phyloP scores from a whole-genome alignment of 23 tunicate genomes.

The Diplosoma virens region DNA sequence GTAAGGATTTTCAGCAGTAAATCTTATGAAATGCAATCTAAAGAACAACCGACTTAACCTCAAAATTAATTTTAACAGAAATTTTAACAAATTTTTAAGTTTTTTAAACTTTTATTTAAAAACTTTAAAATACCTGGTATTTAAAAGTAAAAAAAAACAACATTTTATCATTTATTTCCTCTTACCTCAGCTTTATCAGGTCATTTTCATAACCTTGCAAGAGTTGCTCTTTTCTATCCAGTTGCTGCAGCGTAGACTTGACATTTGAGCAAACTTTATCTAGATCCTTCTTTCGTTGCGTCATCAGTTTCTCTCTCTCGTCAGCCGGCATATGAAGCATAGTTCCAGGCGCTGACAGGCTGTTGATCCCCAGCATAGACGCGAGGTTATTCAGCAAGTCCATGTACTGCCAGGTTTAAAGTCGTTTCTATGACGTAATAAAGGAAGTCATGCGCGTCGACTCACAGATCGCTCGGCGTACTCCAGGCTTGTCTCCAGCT shows the following conservation, averaged over 20 bases:
- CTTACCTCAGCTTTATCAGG: conserved; percentile 58
- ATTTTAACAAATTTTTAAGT: too few species aligned
- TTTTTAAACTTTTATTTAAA: too few species aligned
- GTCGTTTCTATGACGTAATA: not conserved
- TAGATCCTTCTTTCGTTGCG: conserved; percentile 47
- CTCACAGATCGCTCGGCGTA: conserved; percentile 56
- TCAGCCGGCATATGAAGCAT: conserved; percentile 63
- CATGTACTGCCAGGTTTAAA: conserved; percentile 40
- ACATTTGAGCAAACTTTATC: conserved; percentile 41
- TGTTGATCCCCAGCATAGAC: conserved; percentile 39
- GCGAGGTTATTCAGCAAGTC: conserved; percentile 60
- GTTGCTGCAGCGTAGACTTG: conserved; percentile 61
- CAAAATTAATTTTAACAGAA: too few species aligned
- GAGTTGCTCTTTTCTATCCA: conserved; percentile 88
- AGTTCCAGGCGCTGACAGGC: conserved; percentile 36
- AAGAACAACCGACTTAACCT: too few species aligned
- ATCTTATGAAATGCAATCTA: too few species aligned
- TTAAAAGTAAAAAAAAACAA: too few species aligned
- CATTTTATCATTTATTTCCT: too few species aligned
- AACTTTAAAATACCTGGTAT: too few species aligned
- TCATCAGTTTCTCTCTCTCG: conserved; percentile 36
- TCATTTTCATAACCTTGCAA: conserved; percentile 87
- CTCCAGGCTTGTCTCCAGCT: conserved; percentile 44
- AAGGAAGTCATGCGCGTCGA: not conserved
- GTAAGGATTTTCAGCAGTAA: too few species aligned